phyloP scores from a whole-genome alignment of 2,888 invertebrate species.

The Acholoe squamosa region DNA sequence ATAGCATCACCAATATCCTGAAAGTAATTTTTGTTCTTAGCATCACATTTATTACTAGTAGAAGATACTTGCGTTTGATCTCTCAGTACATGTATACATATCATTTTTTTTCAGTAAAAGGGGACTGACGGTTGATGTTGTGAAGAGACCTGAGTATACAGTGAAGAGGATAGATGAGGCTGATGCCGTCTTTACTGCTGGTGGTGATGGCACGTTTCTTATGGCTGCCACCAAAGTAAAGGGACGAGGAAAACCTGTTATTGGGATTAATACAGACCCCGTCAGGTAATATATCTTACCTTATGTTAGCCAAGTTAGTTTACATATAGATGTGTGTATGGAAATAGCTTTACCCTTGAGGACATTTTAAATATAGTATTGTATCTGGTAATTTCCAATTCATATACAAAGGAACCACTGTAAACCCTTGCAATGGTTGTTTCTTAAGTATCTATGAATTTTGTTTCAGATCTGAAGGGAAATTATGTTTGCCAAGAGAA shows the following conservation, averaged over 20 bases:
- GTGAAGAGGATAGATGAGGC: constrained; percentile 93
- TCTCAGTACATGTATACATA: too few species aligned
- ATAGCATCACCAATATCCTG: too few species aligned
- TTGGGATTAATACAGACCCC: constrained; percentile 98
- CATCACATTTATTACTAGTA: too few species aligned
- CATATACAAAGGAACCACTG: too few species aligned
- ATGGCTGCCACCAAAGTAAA: constrained; percentile 93
- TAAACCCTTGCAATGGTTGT: too few species aligned
- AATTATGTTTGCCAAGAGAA: constrained; percentile 93
- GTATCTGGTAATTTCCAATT: too few species aligned
- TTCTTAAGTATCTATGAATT: constrained; percentile 49
- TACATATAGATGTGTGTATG: too few species aligned
- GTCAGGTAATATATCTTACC: constrained; percentile 83
- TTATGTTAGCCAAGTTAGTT: too few species aligned
- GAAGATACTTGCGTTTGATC: too few species aligned
- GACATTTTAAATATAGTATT: too few species aligned
- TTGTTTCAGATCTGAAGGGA: constrained; percentile 91
- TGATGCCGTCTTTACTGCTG: constrained; percentile 88
- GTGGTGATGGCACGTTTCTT: constrained; percentile 98
- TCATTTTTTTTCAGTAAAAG: constrained; percentile 85
- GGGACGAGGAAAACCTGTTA: constrained; percentile 92
- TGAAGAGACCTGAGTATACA: constrained; percentile 85
- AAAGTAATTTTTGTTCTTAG: too few species aligned
- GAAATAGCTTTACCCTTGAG: too few species aligned
- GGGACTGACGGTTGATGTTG: constrained; percentile 89